Percentiles rank a stretch among this genome's conserved stretches.
These are phyloP conservation scores for Staurois parvus DNA, from an alignment of 2,797 vertebrate species.

Conservation along the genomic window DNA sequence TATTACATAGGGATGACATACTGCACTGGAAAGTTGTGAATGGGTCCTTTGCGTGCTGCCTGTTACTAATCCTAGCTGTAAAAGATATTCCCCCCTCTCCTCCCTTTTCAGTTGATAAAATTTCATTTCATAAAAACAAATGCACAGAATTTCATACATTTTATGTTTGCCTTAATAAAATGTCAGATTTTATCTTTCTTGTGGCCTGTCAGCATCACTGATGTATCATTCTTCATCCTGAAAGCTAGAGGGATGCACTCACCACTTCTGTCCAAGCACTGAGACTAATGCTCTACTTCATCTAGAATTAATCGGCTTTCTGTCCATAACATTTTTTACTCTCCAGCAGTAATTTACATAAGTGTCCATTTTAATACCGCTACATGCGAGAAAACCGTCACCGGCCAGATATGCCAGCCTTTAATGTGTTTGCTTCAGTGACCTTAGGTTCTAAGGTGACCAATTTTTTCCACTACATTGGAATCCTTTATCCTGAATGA, in stretches of 20 bases:
- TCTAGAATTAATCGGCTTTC: conserved; percentile 38
- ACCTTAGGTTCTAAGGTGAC: background rate
- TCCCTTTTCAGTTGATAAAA: too few species aligned
- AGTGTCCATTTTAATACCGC: background rate
- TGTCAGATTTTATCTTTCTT: background rate
- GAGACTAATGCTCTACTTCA: conserved; percentile 43
- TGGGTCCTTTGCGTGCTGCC: background rate
- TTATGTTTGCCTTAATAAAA: background rate
- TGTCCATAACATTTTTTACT: conserved; percentile 46
- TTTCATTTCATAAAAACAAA: background rate
- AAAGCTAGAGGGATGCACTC: conserved; percentile 18
- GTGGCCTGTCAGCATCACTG: conserved; percentile 72
- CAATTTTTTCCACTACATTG: too few species aligned
- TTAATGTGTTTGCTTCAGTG: too few species aligned
- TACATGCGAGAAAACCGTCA: background rate
- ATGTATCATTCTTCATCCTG: conserved; percentile 69
- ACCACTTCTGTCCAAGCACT: conserved; percentile 18
- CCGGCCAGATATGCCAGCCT: background rate
- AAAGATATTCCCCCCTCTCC: too few species aligned
- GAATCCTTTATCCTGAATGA: too few species aligned
- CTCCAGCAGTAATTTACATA: conserved; percentile 5
- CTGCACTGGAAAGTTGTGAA: too few species aligned
- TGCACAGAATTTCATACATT: background rate
- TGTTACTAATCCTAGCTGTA: too few species aligned
- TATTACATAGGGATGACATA: too few species aligned